Evolutionary conservation across 1,140 invertebrate genomes (phyloP), one percentile per base, ranked within the genome.

Genomic region (Pemphigus obesinymphae): DNA sequence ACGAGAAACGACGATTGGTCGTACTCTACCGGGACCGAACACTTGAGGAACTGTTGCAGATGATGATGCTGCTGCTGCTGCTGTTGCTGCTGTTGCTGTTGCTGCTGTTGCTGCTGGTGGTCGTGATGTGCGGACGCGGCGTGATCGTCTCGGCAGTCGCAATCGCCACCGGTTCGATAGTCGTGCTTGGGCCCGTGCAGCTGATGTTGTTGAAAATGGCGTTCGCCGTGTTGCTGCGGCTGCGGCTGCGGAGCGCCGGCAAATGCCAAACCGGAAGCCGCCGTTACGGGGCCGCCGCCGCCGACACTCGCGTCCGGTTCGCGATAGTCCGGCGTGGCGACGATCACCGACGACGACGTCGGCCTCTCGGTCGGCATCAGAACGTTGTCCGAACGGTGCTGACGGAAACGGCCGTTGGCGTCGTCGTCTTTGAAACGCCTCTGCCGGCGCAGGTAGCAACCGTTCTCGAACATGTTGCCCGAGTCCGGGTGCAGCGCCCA

Each of bases 391-490:
- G 93, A 89, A 45, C 10, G 43, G 5, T 45, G 43, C 43, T 11
- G 43, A 40, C 37, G 10, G 37, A 4, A 10, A 40, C 37, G 10
- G 37, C 37, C 4, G 37, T 40, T 40, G 8, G 43, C 43, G 43
- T 45, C 13, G 85, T 97, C 94, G 85, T 97, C 96, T 87, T 99
- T 99, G 88, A 99, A 99, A 43, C 98, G 91, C 88, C 99, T 99
- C 87, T 99, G 98, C 0, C 98, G 90, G n/a, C 98, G 89, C 66
- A 99, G 88, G 87, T 98, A 99, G 87, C 98, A 99, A 0, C 98
- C 98, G 87, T 99, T 99, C 87, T 99, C 98, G 87, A 99, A 99
- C 98, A 99, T 99, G 87, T 99, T 99, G 0, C 98, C 98, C 72
- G 96, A 98, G 83, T 99, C 96, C 1, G 97, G 97, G 85, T 99